Base-by-base conservation (phyloP, 2,797 vertebrate genomes). In the Schizopygopsis malacanthus region DNA sequence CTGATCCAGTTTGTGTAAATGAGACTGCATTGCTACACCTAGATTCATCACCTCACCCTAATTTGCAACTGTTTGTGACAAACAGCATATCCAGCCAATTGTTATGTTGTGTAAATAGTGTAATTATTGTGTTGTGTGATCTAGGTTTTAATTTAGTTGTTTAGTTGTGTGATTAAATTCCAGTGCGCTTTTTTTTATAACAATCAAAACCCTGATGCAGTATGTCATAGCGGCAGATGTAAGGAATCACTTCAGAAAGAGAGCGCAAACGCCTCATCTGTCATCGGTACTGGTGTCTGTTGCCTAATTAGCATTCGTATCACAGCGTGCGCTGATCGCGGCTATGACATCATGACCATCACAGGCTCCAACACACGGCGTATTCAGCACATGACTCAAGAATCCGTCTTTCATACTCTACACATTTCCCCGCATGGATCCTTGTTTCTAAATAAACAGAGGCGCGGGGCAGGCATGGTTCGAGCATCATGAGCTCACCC, bases 321-420 rank as follows among this genome's bases (percentile, higher is more conserved):
- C 33, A 67, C 1, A 39, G 13, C 22, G 13, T 18, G 56, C 39
- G 2, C 3, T 67, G 43, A 80, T 81, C 47, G 85, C 73, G 83
- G 22, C 56, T 61, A 52, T 82, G 76, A 85, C 88, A 82, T 81
- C 72, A 85, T 91, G 15, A 82, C 72, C 86, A 89, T 89, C 89
- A 90, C 85, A 41, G 63, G 50, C 18, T 67, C 13, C 37, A 77
- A 20, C 45, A 70, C 43, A 37, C 1, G 12, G 61, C 15, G 6
- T 11, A 67, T 72, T 41, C 9, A 4, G 22, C 54, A 81, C 59
- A 76, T 52, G 70, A 85, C 70, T 85, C n/a, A 52, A 69, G 28
- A 56, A 50, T 47, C 8, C 20, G 7, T 52, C 69, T 77, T 59
- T 28, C 28, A 54, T 77, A 28, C 47, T 4, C 39, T 16, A 52